Conservation (phyloP, 2,888 invertebrate genomes). For the Rotaria magnacalcarata region DNA sequence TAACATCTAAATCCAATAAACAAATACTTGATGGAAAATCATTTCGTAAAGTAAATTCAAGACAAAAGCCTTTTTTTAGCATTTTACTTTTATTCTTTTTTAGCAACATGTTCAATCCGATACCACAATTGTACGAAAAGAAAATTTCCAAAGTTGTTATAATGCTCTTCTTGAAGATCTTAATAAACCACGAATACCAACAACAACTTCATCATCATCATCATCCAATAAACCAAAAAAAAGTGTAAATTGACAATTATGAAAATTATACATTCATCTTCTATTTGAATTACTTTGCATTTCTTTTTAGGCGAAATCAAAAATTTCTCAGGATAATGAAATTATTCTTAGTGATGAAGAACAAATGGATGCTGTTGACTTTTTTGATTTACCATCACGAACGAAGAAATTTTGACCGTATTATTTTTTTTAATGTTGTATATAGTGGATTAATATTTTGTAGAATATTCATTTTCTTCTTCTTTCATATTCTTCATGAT, state of each 20-base stretch:
- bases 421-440: not conserved
- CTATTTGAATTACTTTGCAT: too few species aligned
- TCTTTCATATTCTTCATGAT: not conserved
- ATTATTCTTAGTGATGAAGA: not conserved
- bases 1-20: not conserved
- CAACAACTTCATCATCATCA: not conserved
- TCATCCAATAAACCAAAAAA: not conserved
- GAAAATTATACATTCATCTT: not conserved
- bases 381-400: not conserved
- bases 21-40: not conserved
- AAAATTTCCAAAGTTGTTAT: constrained; percentile 10
- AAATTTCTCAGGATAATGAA: not conserved
- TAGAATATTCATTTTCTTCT: constrained; percentile 5
- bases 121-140: not conserved
- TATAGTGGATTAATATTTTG: not conserved
- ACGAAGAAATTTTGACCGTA: not conserved
- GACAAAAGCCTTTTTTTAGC: too few species aligned
- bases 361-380: not conserved
- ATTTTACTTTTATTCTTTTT: not conserved
- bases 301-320: not conserved
- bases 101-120: not conserved
- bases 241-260: not conserved
- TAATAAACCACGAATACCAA: not conserved
- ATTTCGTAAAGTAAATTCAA: not conserved
- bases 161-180: not conserved